A percentile compares a stretch with the other conserved stretches of the same genome.
These are phyloP conservation scores for Lasioglossum pauxillum DNA, from an alignment of 2,888 invertebrate genomes.

Conservation along the genomic window DNA sequence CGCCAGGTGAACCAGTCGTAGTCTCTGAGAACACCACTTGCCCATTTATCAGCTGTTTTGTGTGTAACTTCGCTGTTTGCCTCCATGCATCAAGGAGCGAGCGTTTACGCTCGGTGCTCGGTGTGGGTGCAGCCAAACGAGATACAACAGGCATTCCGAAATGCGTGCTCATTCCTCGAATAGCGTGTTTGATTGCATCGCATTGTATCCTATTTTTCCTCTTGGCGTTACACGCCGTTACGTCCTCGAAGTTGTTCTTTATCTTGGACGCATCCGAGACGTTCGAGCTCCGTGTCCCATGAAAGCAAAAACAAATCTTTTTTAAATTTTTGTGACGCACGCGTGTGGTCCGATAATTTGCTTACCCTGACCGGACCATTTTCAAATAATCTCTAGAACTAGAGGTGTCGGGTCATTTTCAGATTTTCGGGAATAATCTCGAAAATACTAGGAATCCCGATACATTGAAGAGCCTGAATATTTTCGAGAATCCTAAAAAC, in stretches of 20 bases:
- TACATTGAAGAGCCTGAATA: not conserved
- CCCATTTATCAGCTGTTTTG: slow-evolving; percentile 54
- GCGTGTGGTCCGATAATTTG: not conserved
- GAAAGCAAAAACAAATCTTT: not conserved
- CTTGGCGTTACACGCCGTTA: not conserved
- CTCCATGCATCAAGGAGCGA: slow-evolving; percentile 42
- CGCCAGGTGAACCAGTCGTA: slow-evolving; percentile 38
- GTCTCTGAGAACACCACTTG: not conserved
- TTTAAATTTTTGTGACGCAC: not conserved
- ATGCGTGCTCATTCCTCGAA: slow-evolving; percentile 41
- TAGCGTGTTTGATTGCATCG: slow-evolving; percentile 36
- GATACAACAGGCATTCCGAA: slow-evolving; percentile 46
- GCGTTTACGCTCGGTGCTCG: slow-evolving; percentile 19
- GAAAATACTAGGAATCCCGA: not conserved
- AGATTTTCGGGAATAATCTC: no score
- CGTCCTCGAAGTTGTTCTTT: not conserved
- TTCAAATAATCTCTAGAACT: not conserved
- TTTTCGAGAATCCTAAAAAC: not conserved
- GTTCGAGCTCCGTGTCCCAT: not conserved
- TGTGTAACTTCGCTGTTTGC: slow-evolving; percentile 44
- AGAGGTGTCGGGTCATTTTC: not conserved
- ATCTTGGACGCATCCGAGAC: not conserved
- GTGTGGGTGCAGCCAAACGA: slow-evolving; percentile 36
- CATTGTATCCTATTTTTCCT: slow-evolving; percentile 7
- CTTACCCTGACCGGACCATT: not conserved